Evolutionary conservation across 2,888 invertebrate species (phyloP).

Genomic region (Podabrus alpinus): DNA sequence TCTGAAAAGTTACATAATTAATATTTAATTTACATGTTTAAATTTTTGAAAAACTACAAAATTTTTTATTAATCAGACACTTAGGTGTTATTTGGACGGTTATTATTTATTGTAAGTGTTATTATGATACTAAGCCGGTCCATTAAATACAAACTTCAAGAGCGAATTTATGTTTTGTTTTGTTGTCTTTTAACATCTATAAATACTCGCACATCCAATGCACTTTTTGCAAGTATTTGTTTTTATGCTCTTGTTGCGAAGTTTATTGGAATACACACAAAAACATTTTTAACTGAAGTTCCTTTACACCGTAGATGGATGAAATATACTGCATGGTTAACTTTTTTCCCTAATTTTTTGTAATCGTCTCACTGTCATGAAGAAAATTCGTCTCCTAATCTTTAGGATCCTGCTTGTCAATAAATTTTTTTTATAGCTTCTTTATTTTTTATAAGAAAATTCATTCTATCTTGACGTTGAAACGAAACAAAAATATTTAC

Average conservation of each 20-base stretch:
- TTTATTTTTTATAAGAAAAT: background rate
- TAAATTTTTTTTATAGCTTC: background rate
- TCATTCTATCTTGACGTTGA: background rate
- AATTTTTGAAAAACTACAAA: background rate
- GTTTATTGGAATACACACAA: background rate
- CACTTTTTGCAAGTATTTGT: background rate
- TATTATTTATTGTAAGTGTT: background rate
- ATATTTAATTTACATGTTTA: background rate
- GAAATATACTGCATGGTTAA: background rate
- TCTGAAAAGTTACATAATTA: conserved; percentile 16
- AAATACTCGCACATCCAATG: background rate
- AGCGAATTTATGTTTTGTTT: background rate
- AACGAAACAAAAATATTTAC: background rate
- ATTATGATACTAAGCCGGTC: background rate
- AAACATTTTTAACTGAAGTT: background rate
- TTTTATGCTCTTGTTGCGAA: background rate
- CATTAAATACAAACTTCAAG: background rate
- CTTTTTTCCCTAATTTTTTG: background rate
- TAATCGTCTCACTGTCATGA: background rate
- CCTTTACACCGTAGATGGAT: background rate
- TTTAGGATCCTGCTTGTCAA: background rate
- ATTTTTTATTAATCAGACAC: background rate
- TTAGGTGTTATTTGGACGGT: background rate
- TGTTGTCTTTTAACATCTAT: background rate
- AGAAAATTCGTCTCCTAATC: background rate